Conservation (phyloP, 2,888 invertebrate genomes). For the Octonoba sinensis region DNA sequence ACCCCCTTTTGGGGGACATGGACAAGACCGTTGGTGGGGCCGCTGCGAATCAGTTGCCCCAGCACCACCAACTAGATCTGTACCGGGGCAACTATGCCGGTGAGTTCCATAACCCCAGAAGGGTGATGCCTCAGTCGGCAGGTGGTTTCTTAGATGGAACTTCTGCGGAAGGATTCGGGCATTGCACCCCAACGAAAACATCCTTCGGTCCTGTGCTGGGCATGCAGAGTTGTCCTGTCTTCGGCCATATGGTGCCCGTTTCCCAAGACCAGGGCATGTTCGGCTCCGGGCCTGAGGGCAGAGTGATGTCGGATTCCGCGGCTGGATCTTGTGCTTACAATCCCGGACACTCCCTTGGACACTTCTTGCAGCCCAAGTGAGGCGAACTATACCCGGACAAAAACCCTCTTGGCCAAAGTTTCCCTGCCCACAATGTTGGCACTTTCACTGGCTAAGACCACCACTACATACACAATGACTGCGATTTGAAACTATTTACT, state of each 20-base stretch:
- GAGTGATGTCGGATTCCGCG: conserved; percentile 19
- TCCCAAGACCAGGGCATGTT: conserved; percentile 60
- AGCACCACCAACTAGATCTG: conserved; percentile 39
- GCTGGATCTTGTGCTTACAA: conserved; percentile 61
- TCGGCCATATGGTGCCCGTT: conserved; percentile 57
- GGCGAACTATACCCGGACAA: background rate
- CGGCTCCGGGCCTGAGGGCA: conserved; percentile 17
- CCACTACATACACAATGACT: too few relatives aligned
- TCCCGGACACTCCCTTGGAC: conserved; percentile 54
- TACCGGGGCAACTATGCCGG: conserved; percentile 45
- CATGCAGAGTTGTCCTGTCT: conserved; percentile 63
- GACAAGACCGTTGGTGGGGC: conserved; percentile 39
- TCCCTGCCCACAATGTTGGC: background rate
- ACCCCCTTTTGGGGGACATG: conserved; percentile 38
- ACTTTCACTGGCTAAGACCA: too few relatives aligned
- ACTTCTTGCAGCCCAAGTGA: conserved; percentile 61
- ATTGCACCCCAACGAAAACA: conserved; percentile 52
- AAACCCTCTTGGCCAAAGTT: too few relatives aligned
- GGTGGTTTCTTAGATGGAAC: conserved; percentile 36
- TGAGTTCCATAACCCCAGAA: conserved; percentile 37
- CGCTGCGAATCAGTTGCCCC: conserved; percentile 26
- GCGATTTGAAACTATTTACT: too few relatives aligned
- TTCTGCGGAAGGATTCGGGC: conserved; percentile 36
- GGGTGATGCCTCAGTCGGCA: conserved; percentile 12
- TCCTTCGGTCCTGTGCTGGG: conserved; percentile 33